Evolutionary conservation across 2,888 invertebrate genomes (phyloP).

Genomic region (Orchesellides sinensis): DNA sequence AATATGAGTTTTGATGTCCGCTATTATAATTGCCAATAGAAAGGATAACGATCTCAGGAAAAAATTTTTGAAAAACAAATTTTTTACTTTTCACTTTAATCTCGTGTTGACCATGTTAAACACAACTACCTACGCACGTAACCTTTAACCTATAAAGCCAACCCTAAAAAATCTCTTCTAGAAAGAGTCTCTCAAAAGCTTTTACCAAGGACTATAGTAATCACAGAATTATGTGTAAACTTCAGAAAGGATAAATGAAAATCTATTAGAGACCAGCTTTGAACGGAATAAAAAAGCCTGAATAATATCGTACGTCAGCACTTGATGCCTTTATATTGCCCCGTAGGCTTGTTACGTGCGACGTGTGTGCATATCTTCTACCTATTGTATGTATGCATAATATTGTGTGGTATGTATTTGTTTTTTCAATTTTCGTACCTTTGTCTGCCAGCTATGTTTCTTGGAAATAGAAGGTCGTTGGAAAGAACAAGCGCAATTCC

Average conservation of each 20-base stretch:
- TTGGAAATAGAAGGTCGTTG: neutral
- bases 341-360: too few species aligned
- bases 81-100: neutral
- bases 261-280: neutral
- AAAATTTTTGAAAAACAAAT: neutral
- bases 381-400: too few species aligned
- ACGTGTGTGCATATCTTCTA: too few species aligned
- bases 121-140: neutral
- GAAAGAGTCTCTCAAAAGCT: neutral
- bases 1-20: neutral
- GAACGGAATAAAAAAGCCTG: neutral
- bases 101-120: neutral
- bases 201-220: neutral
- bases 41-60: too few species aligned
- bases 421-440: too few species aligned
- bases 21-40: too few species aligned
- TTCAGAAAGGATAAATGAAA: neutral
- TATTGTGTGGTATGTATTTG: too few species aligned
- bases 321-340: too few species aligned
- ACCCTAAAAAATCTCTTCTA: neutral
- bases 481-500: neutral
- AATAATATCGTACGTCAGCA: neutral
- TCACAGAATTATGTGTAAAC: neutral
- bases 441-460: too few species aligned
- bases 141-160: neutral